A percentile compares a stretch with the other conserved stretches of the same genome.
phyloP scores from a whole-genome alignment of 2,113 vertebrate genomes.

The Leptobrachium leishanense region DNA sequence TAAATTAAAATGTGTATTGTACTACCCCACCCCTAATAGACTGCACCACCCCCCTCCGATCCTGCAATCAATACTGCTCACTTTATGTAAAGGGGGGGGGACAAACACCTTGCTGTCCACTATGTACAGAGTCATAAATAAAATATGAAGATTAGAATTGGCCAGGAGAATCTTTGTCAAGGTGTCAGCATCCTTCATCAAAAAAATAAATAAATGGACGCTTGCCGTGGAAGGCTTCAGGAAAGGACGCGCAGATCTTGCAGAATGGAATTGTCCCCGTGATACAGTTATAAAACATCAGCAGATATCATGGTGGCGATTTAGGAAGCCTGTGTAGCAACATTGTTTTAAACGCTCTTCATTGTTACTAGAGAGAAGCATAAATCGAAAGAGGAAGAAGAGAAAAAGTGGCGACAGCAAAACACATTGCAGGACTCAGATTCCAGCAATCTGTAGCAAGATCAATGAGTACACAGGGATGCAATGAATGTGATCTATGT shows the following conservation, averaged over 20 bases:
- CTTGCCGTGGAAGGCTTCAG: constrained; percentile 7
- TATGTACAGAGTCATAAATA: constrained; percentile 34
- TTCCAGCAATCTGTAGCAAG: not conserved
- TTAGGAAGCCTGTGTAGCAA: not conserved
- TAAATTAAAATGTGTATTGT: too few relatives aligned
- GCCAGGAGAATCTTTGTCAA: constrained; percentile 3
- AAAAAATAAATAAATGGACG: not conserved
- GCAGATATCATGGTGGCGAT: constrained; percentile 14
- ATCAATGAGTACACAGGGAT: not conserved
- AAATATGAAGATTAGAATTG: constrained; percentile 37
- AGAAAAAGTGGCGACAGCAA: not conserved
- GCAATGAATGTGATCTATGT: not conserved
- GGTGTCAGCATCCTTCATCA: constrained; percentile 14
- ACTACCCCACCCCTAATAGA: too few relatives aligned
- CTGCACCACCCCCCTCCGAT: not conserved
- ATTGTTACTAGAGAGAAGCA: not conserved
- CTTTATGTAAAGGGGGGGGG: constrained; percentile 34
- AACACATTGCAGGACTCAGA: not conserved
- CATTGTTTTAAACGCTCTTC: not conserved
- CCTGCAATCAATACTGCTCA: constrained; percentile 32
- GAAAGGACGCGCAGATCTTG: not conserved
- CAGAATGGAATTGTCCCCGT: constrained; percentile 14
- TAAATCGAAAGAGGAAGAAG: not conserved
- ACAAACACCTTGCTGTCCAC: constrained; percentile 18
- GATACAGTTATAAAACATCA: constrained; percentile 39